Evolutionary conservation across 2,888 invertebrate genomes (phyloP), one percentile per base, ranked within the genome.

Genomic region (Scotopteryx bipunctaria): DNA sequence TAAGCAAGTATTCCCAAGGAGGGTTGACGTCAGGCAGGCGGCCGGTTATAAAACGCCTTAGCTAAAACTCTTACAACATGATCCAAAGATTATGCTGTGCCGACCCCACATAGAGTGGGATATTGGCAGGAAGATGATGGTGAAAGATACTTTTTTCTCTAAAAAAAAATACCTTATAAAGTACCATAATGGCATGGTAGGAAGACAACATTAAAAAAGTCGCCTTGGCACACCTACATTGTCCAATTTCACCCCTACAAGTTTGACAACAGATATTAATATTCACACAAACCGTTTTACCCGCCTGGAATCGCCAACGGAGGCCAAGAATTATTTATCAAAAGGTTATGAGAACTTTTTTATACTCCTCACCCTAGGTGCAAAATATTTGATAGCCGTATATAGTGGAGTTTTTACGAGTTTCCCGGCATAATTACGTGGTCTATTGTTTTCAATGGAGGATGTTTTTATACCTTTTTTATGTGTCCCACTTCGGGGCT

Each of bases 341-440:
- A 57, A 49, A 58, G 56, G 60, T 60, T 54, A 55, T 52, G 44
- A 40, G 27, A 63, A 62, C 59, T 60, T 63, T 61, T 63, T 63
- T 63, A 63, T 57, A 46, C 51, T 45, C 48, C 45, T 38, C 73
- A 67, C 66, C 59, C 62, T 69, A 75, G 73, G 79, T 78, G 78
- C 81, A 82, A 86, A 86, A 86, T 84, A 83, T 86, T 86, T 82
- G 80, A 85, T 82, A 75, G 78, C 66, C 57, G 59, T 48, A 54
- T n/a, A n/a, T 54, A 69, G 63, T 59, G 61, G 75, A 71, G 69
- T 72, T 77, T 86, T 84, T 83, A 81, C 68, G 76, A 64, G 57
- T 71, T 73, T 53, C 67, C 66, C 69, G 64, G 73, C 69, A 75
- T 83, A 80, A 84, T 85, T 82, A 80, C 70, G 75, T 52, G 59